These are phyloP conservation scores for Cyrtonyx montezumae DNA, from an alignment of 2,113 vertebrate species.

Conservation along the genomic window DNA sequence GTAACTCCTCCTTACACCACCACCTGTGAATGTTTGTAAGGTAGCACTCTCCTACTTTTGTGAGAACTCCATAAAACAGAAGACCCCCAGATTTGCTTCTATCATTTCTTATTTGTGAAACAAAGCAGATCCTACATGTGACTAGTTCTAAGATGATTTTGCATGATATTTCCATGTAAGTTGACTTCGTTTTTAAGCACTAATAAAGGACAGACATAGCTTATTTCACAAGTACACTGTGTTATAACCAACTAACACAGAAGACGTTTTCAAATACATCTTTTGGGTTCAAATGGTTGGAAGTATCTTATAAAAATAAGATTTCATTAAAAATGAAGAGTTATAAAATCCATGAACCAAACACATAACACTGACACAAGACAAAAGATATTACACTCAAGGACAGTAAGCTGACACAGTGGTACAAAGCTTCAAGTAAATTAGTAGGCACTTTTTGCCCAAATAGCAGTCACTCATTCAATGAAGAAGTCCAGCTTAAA, in stretches of 20 bases:
- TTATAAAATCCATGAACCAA: background rate
- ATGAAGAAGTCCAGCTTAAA: background rate
- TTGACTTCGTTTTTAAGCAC: background rate
- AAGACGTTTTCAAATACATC: background rate
- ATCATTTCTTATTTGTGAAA: background rate
- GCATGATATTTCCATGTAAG: background rate
- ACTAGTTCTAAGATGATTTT: background rate
- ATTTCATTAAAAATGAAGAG: background rate
- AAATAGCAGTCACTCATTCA: background rate
- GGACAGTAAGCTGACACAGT: background rate
- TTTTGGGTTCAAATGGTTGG: background rate
- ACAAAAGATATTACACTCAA: background rate
- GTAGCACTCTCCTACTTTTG: background rate
- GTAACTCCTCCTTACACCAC: background rate
- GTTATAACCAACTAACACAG: background rate
- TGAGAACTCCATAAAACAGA: background rate
- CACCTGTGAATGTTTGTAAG: background rate
- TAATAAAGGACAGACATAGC: background rate
- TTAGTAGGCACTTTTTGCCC: constrained; percentile 34
- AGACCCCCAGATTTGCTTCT: background rate
- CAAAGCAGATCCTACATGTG: too few relatives aligned
- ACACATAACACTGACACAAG: background rate
- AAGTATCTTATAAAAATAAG: constrained; percentile 29
- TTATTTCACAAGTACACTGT: background rate
- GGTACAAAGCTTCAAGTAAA: constrained; percentile 53